Evolutionary conservation across 2,113 vertebrate species (phyloP).

Genomic region (Engystomops pustulosus): DNA sequence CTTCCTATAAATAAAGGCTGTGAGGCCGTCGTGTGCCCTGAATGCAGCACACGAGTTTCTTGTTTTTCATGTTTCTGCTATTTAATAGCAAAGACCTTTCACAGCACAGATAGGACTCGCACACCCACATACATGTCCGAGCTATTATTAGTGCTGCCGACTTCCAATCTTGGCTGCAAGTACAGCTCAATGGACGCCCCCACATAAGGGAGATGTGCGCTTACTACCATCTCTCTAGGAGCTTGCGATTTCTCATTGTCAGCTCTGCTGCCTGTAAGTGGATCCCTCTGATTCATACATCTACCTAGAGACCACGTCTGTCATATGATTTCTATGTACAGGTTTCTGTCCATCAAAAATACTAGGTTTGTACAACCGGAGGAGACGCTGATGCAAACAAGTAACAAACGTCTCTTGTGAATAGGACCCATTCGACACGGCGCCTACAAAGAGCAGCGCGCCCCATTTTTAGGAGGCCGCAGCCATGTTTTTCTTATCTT

Average conservation of each 20-base stretch:
- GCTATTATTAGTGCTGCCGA: slow-evolving; percentile 39
- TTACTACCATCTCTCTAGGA: not conserved
- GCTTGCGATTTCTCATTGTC: not conserved
- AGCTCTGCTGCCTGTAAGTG: not conserved
- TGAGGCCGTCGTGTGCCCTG: not conserved
- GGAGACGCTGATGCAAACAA: too few species aligned
- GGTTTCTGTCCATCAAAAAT: too few species aligned
- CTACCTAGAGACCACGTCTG: too few species aligned
- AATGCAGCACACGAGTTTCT: not conserved
- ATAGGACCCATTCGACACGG: too few species aligned
- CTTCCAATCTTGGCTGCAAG: slow-evolving; percentile 19
- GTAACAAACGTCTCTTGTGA: too few species aligned
- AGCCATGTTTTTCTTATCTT: not conserved
- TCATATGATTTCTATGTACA: too few species aligned
- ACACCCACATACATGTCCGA: slow-evolving; percentile 12
- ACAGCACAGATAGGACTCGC: not conserved
- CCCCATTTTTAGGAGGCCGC: not conserved
- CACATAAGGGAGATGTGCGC: not conserved
- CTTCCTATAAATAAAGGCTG: not conserved
- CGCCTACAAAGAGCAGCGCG: not conserved
- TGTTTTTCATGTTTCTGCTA: slow-evolving; percentile 26
- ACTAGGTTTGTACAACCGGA: too few species aligned
- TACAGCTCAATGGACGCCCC: not conserved
- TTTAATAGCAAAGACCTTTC: not conserved
- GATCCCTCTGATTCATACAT: too few species aligned